phyloP scores from a whole-genome alignment of 2,113 vertebrate species.

The Syngnathus typhle region DNA sequence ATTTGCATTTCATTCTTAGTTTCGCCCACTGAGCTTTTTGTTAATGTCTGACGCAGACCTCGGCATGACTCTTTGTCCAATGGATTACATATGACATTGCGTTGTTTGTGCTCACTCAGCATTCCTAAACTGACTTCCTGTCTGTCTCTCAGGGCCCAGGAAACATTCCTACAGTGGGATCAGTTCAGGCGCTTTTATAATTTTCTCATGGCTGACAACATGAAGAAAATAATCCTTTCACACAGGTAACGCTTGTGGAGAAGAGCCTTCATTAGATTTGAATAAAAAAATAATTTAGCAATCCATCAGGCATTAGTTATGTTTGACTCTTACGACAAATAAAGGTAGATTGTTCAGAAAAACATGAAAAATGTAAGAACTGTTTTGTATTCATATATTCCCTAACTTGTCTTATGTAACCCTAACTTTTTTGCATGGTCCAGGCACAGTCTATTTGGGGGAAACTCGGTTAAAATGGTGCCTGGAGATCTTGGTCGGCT shows the following conservation, averaged over 20 bases:
- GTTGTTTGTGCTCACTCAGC: slow-evolving; percentile 29
- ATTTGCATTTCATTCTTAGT: neutral
- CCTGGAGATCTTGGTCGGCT: slow-evolving; percentile 83
- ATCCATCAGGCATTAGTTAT: neutral
- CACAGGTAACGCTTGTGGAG: slow-evolving; percentile 78
- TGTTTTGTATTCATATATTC: neutral
- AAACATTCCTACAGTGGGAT: slow-evolving; percentile 98
- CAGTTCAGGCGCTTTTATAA: slow-evolving; percentile 96
- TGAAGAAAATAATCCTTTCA: slow-evolving; percentile 98
- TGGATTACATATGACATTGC: slow-evolving; percentile 45
- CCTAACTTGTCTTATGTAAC: neutral
- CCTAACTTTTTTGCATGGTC: slow-evolving; percentile 12
- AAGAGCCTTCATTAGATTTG: neutral
- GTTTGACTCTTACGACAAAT: neutral
- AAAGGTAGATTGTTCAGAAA: neutral
- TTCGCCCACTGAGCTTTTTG: slow-evolving; percentile 20
- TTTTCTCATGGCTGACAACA: slow-evolving; percentile 99
- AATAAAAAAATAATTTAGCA: neutral
- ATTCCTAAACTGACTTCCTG: slow-evolving; percentile 39
- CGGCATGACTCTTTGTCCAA: slow-evolving; percentile 38
- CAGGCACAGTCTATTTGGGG: slow-evolving; percentile 85
- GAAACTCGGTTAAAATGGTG: slow-evolving; percentile 71
- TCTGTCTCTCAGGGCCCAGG: slow-evolving; percentile 80
- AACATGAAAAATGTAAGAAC: neutral
- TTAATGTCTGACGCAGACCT: slow-evolving; percentile 17